These are phyloP conservation scores for rabbit (Oryctolagus cuniculus) DNA, from an alignment of 2,113 vertebrate genomes.

Conservation along the genomic window mOryCun1.1 NC_091434.1:149700001-149700500, in stretches of 20 bases:
- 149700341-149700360: not conserved
- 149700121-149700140: not conserved
- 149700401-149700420: not conserved
- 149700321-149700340: not conserved
- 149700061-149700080: not conserved
- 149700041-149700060: not conserved
- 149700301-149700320: constrained; percentile 15
- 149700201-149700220: not conserved
- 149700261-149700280: not conserved
- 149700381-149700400: constrained; percentile 17
- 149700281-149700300: not conserved
- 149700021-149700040: not conserved
- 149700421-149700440: not conserved
- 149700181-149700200: not conserved
- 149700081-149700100: not conserved
- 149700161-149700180: not conserved
- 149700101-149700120: not conserved
- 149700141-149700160: not conserved
- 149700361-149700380: constrained; percentile 11
- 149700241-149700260: not conserved
- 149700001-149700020: not conserved
- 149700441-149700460: constrained; percentile 53
- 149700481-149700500: constrained; percentile 34
- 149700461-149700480: constrained; percentile 26
- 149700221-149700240: not conserved